Evolutionary conservation across 2,888 invertebrate genomes (phyloP), one percentile per base, ranked within the genome.

Genomic region (Ochropleura plecta): DNA sequence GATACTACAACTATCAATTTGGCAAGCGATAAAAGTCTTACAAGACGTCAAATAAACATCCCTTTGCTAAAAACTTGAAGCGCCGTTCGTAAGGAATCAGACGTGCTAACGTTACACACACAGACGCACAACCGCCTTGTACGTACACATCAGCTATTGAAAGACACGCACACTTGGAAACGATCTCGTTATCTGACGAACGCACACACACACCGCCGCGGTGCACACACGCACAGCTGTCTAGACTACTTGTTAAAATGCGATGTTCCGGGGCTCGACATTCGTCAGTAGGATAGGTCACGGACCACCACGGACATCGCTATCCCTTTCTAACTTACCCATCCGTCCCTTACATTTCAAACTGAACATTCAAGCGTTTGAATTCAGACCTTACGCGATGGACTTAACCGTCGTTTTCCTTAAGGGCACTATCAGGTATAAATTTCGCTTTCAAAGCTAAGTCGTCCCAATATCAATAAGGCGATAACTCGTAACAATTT

Each of bases 261-360:
- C 93, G 92, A 92, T 94, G 95, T 95, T 96, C 96, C 95, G 95
- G 95, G 94, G 95, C 95, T 94, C 95, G 95, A 94, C 95, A 95
- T 95, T 96, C 95, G 94, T 95, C 94, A 95, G 96, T 96, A 96
- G 96, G 96, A 96, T 96, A 96, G 96, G 96, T 96, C 96, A 96
- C 96, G 96, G 96, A 96, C 95, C 92, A 94, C 89, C 91, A 91
- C 89, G 92, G 91, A 89, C 89, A 88, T 89, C 73, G 86, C 88
- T 82, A 78, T 95, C 95, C 88, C 92, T 82, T 88, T 95, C 93
- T 85, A 70, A 81, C 93, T 40, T 78, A 85, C 88, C 84, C 77
- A 78, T 70, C 81, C 88, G 85, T 94, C 92, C 86, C 88, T 86
- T 80, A 91, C 89, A 66, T 82, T 86, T 86, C 78, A 78, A 86